Evolutionary conservation across 2,888 invertebrate genomes (phyloP), one percentile per base, ranked within the genome.

Genomic region (Ophion ventricosus): DNA sequence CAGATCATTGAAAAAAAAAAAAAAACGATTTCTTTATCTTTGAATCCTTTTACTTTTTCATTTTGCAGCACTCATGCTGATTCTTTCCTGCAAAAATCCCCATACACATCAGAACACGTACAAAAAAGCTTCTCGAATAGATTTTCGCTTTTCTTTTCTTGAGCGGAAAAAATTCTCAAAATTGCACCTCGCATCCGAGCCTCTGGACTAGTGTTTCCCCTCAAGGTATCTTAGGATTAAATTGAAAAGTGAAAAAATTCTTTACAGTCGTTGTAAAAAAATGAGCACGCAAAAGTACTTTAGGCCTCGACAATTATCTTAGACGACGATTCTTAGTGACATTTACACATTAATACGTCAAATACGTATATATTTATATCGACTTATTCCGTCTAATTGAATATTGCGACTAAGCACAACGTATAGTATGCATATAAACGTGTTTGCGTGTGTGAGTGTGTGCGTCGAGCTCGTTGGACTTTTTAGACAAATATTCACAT

Each of bases 321-420:
- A 56, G 43, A 82, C 79, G 70, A 76, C 66, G 69, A 83, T 72
- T 64, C 29, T n/a, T 35, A 20, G n/a, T 66, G 86, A 89, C 87
- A 89, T 86, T 85, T 86, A 89, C 85, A 87, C 88, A 85, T 85
- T 83, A 85, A 88, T 82, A 88, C 88, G 88, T 73, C 69, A 87
- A 77, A 83, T 84, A 83, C 78, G 76, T 80, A 67, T 78, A 81
- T 80, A 57, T 43, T 73, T 43, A 61, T 43, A 20, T 61, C 59
- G 14, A 11, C 29, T 75, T 69, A 29, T 66, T 35, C 49, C 40
- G 49, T 72, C 29, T 76, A 63, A 67, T 75, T 64, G 57, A 64
- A 57, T 69, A 84, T 66, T 70, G 43, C 17, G 56, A 56, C 54
- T 56, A 76, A 64, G 75, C 75, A 72, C 67, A 43, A 81, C 66